Base-by-base conservation (phyloP, 1,140 invertebrate genomes). In the Paralvinella palmiformis region DNA sequence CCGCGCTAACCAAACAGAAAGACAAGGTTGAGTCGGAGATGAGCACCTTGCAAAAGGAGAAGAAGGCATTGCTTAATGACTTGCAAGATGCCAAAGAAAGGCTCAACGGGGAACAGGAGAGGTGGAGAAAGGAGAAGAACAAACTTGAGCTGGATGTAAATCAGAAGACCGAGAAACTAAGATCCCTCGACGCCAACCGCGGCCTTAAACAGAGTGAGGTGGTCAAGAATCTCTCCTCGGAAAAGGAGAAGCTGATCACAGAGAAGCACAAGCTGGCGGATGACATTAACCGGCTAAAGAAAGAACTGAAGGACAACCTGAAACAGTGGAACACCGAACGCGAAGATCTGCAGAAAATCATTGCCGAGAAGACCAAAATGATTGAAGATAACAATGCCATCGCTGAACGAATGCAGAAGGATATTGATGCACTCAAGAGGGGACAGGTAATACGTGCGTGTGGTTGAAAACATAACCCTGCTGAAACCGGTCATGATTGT, bases 181-280 rank as follows among this genome's bases (percentile, higher is more conserved):
- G 35, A 32, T 57, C 55, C 10, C 27, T 56, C 20, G 62, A 48
- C 48, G 33, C 52, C 4, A 55, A 22, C 13, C 56, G 35, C 20
- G 44, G 32, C 48, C 56, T 48, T 48, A 37, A 59, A 7, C 56
- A 41, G 29, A 55, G 44, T 33, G 62, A 67, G 17, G 66, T 59
- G n/a, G 57, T 65, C 33, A 55, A 60, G 33, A 59, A 41, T 13
- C 32, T 68, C 37, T 33, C 57, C 32, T 10, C 41, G 15, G 66
- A 68, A 35, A 68, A 68, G 44, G 63, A 68, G 17, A 53, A 44
- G 32, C 37, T 68, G 37, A 45, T 68, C 58, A 41, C 24, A 2
- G 66, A 68, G 32, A 68, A 68, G 24, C 59, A 65, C 50, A 61
- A 66, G 56, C 64, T 66, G 33, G 62, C 41, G 7, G 59, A 62